Evolutionary conservation across 2,888 invertebrate species (phyloP), one percentile per base, ranked within the genome.

Genomic region (Cosmopolites sordidus): DNA sequence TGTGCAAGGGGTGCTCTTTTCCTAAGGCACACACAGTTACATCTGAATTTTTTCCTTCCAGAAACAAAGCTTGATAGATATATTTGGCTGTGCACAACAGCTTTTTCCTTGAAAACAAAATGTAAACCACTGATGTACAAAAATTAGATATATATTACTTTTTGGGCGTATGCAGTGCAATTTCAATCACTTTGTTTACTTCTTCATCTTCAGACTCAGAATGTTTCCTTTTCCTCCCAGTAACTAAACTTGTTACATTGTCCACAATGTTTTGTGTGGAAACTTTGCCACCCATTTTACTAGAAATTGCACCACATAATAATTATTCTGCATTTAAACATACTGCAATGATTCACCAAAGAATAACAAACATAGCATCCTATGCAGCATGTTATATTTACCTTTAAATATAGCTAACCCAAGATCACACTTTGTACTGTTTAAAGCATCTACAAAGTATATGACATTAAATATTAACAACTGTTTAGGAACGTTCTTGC

Each of bases 21-120:
- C 83, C 84, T 48, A 88, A 71, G 43, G 88, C 87, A 65, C 79
- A 75, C 4, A 90, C 84, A 18, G 82, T 82, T 39, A 90, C 78
- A 70, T 90, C 89, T 43, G 86, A 86, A 63, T 84, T 84, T 69
- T 83, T 82, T 54, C 88, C 86, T 69, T 89, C 84, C 64, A 84
- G 78, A 68, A 86, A 89, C 37, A 89, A 71, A 0, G 86, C 84
- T 68, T 87, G 83, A 68, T 87, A 89, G 62, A 90, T 89, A 67
- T 89, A 89, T 65, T 86, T 82, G 2, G 86, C 82, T 4, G 89
- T 89, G 44, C 84, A 84, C 41, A 82, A 73, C 11, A 87, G 73
- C 70, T 84, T 86, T 68, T 83, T 79, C 65, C 84, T 85, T 58
- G 22, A 59, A 62, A 15, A 70, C 64, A 54, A 17, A 27, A 37